Base-by-base conservation (phyloP, 2,113 vertebrate species). In the Neomonachus schauinslandi region DNA sequence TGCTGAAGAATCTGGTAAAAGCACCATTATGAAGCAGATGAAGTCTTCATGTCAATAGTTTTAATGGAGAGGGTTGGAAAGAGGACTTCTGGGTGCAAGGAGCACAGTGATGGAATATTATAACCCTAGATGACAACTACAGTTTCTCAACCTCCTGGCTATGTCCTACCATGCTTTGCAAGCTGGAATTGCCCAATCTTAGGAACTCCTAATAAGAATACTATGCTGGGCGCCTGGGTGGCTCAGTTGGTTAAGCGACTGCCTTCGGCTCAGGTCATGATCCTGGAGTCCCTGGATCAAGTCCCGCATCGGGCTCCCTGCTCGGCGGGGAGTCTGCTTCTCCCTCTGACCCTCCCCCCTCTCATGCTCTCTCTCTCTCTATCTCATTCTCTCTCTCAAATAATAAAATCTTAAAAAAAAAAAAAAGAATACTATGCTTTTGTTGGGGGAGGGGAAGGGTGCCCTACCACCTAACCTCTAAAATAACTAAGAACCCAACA, bases 371-470 rank as follows among this genome's bases (percentile, higher is more conserved):
- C n/a, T n/a, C n/a, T n/a, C n/a, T n/a, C n/a, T n/a, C n/a, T n/a
- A n/a, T n/a, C n/a, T n/a, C n/a, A n/a, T n/a, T 39, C 39, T 39
- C 39, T 39, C 39, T 39, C 39, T 39, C 39, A n/a, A n/a, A n/a
- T n/a, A n/a, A 39, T 39, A 39, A 39, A 39, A 39, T 39, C 39
- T 39, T 39, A 39, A 39, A 39, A 4, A 39, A 39, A 39, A 39
- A 39, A 39, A 39, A 39, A 96, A 97, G 94, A 95, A 97, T 87
- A 97, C 83, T 94, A 94, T 98, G 85, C 88, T 98, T 83, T 94
- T 95, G 4, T 63, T 26, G 24, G n/a, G 96, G 88, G 6, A 61
- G 55, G 22, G 33, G 33, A n/a, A 19, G 0, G 39, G 85, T 19
- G 84, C 81, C 19, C 92, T 59, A 71, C 88, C 76, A 67, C 84